Evolutionary conservation across 1,140 invertebrate genomes (phyloP).

Genomic region (Battus philenor): DNA sequence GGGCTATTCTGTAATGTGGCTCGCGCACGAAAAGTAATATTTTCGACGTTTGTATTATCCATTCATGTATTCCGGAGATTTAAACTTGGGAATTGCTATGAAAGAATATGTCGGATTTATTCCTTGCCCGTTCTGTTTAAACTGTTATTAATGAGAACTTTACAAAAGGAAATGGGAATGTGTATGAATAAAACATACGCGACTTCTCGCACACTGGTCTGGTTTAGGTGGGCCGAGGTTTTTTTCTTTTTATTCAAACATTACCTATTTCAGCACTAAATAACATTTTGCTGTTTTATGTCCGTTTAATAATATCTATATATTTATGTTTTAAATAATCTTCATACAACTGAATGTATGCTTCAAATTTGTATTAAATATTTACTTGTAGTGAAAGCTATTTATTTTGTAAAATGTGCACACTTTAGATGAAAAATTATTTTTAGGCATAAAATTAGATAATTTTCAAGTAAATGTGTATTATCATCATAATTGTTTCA

Average conservation of each 20-base stretch:
- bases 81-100: constrained; percentile 16
- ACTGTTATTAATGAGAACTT: constrained; percentile 18
- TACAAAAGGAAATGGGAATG: constrained; percentile 15
- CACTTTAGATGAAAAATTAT: too few relatives aligned
- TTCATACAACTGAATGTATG: too few relatives aligned
- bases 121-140: constrained; percentile 14
- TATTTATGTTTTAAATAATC: too few relatives aligned
- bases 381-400: too few relatives aligned
- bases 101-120: constrained; percentile 16
- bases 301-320: too few relatives aligned
- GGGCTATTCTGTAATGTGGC: constrained; percentile 15
- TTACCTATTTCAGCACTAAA: not conserved
- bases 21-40: constrained; percentile 15
- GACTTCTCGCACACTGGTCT: not conserved
- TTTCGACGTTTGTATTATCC: constrained; percentile 12
- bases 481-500: too few relatives aligned
- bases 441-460: too few relatives aligned
- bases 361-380: too few relatives aligned
- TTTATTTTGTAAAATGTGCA: too few relatives aligned
- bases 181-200: constrained; percentile 14
- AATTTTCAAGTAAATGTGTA: too few relatives aligned
- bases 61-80: constrained; percentile 17
- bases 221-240: constrained; percentile 5
- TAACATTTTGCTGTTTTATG: not conserved
- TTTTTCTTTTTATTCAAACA: constrained; percentile 4